phyloP scores from a whole-genome alignment of 2,888 invertebrate genomes.

The Loripinus fragilis region DNA sequence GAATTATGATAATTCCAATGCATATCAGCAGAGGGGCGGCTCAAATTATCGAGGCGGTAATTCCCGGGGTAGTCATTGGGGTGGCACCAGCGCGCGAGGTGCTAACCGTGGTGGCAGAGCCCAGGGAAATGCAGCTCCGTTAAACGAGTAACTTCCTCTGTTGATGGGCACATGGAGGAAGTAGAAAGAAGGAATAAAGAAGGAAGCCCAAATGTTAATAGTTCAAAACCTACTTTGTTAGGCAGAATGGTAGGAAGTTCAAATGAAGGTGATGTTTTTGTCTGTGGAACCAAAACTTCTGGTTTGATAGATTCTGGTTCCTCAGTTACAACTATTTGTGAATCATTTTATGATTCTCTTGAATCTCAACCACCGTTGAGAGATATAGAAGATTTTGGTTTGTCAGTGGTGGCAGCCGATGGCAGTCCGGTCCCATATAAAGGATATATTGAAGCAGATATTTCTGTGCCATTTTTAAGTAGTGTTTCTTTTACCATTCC shows the following conservation, averaged over 20 bases:
- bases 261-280: not conserved
- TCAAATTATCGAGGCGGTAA: not conserved
- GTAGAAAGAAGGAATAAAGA: not conserved
- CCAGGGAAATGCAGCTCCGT: not conserved
- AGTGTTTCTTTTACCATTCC: not conserved
- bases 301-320: slow-evolving; percentile 15
- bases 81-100: not conserved
- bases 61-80: not conserved
- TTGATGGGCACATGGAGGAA: slow-evolving; percentile 11
- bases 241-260: slow-evolving; percentile 1
- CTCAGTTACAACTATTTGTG: not conserved
- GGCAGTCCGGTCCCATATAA: not conserved
- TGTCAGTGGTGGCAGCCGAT: slow-evolving; percentile 11
- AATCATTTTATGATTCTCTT: slow-evolving; percentile 23
- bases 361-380: not conserved
- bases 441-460: not conserved
- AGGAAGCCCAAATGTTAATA: not conserved
- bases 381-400: slow-evolving; percentile 1
- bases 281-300: not conserved
- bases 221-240: not conserved
- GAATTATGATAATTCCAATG: not conserved
- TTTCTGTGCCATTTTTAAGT: not conserved
- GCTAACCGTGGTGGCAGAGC: not conserved
- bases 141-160: slow-evolving; percentile 17
- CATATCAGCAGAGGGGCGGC: not conserved